These are phyloP conservation scores for Sebastes fasciatus DNA, from an alignment of 2,113 vertebrate species.

Conservation along the genomic window DNA sequence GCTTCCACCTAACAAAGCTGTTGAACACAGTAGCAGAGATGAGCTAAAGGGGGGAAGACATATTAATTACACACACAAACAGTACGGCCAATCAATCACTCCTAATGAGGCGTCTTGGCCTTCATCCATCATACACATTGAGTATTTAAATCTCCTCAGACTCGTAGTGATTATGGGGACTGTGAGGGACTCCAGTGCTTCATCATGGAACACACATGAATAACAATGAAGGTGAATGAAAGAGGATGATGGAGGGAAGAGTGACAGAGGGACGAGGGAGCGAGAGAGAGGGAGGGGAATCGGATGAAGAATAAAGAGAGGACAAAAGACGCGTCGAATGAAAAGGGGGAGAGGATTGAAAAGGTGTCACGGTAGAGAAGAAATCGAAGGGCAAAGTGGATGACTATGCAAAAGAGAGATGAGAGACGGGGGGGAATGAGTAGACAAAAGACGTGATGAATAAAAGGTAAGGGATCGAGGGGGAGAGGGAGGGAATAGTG, in stretches of 20 bases:
- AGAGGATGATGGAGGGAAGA: constrained; percentile 58
- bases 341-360: constrained; percentile 58
- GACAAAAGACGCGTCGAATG: constrained; percentile 59
- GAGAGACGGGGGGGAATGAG: constrained; percentile 23
- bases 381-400: constrained; percentile 66
- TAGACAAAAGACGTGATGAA: constrained; percentile 46
- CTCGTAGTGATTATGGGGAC: constrained; percentile 72
- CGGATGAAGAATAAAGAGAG: constrained; percentile 47
- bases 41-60: constrained; percentile 54
- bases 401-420: constrained; percentile 61
- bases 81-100: constrained; percentile 74
- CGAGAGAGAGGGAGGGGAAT: constrained; percentile 4
- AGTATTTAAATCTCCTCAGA: constrained; percentile 78
- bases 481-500: background rate
- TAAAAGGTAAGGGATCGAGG: constrained; percentile 44
- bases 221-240: constrained; percentile 72
- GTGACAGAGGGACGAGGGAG: constrained; percentile 22
- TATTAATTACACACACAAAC: constrained; percentile 74
- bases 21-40: constrained; percentile 45
- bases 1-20: constrained; percentile 39
- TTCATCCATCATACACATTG: constrained; percentile 78
- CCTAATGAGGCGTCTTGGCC: constrained; percentile 76
- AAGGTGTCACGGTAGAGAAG: constrained; percentile 61
- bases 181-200: constrained; percentile 64
- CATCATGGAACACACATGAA: constrained; percentile 73